Percentiles rank a stretch among this genome's conserved stretches.
Evolutionary conservation across 2,113 vertebrate species (phyloP).

Genomic region (Eptesicus fuscus): DNA sequence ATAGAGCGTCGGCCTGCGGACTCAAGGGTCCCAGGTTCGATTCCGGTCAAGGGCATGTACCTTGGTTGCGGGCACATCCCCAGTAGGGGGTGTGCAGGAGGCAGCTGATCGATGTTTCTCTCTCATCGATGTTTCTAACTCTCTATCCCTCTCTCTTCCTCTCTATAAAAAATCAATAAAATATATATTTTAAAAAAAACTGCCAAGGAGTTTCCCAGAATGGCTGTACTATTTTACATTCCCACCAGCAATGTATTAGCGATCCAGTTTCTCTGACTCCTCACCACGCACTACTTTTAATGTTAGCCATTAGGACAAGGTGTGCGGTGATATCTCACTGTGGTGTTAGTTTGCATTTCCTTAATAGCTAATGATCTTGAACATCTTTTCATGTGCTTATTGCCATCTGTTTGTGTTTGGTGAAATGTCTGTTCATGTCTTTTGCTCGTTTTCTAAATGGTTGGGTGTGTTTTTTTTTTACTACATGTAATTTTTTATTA

Average conservation of each 20-base stretch:
- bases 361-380: neutral
- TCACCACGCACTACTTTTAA: neutral
- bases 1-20: too few relatives aligned
- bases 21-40: too few relatives aligned
- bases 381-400: neutral
- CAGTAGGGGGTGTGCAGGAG: too few relatives aligned
- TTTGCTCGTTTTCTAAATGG: conserved; percentile 37
- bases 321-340: neutral
- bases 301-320: neutral
- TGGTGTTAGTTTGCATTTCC: conserved; percentile 20
- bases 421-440: neutral
- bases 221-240: neutral
- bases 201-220: neutral
- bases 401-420: neutral
- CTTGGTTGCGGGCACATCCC: too few relatives aligned
- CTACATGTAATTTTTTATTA: neutral
- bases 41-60: too few relatives aligned
- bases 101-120: too few relatives aligned
- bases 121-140: too few relatives aligned
- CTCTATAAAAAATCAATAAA: too few relatives aligned
- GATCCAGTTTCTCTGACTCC: neutral
- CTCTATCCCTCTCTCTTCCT: too few relatives aligned
- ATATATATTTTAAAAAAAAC: too few relatives aligned
- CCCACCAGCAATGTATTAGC: neutral
- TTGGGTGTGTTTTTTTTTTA: neutral